phyloP scores from a whole-genome alignment of 2,888 invertebrate species.

The Cactoblastis cactorum region DNA sequence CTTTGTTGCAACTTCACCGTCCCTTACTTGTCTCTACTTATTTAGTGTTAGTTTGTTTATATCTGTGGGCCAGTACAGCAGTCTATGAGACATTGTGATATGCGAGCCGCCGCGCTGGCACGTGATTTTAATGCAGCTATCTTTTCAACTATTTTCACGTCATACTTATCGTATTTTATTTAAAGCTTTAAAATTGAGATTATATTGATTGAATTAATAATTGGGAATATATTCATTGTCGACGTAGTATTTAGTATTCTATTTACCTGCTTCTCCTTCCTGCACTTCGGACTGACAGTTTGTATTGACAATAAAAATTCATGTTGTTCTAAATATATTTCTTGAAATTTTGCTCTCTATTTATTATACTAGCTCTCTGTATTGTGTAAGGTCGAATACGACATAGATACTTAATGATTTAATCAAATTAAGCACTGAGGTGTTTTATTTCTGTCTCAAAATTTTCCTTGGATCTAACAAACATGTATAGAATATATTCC shows the following conservation, averaged over 20 bases:
- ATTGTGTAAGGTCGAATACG: slow-evolving; percentile 30
- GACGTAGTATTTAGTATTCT: slow-evolving; percentile 39
- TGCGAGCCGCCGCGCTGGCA: slow-evolving; percentile 32
- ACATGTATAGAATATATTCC: slow-evolving; percentile 16
- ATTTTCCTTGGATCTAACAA: slow-evolving; percentile 1
- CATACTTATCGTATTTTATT: slow-evolving; percentile 63
- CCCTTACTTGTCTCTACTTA: slow-evolving; percentile 74
- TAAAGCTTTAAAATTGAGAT: slow-evolving; percentile 76
- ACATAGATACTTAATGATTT: slow-evolving; percentile 10
- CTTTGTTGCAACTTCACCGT: slow-evolving; percentile 58
- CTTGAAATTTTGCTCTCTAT: slow-evolving; percentile 60
- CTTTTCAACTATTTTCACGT: slow-evolving; percentile 32
- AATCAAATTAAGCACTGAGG: slow-evolving; percentile 28
- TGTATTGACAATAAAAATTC: slow-evolving; percentile 60
- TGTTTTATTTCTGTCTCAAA: slow-evolving; percentile 37
- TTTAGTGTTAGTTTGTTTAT: slow-evolving; percentile 71
- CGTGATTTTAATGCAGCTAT: slow-evolving; percentile 53
- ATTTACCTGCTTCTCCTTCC: too few species aligned
- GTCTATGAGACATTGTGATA: slow-evolving; percentile 77
- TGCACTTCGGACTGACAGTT: slow-evolving; percentile 38
- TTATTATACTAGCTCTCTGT: slow-evolving; percentile 54
- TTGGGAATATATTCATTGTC: slow-evolving; percentile 49
- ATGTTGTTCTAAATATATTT: slow-evolving; percentile 40
- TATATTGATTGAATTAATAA: slow-evolving; percentile 56
- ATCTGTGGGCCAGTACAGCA: slow-evolving; percentile 72